Base-by-base conservation (phyloP, 37 sponge, comb jelly and placozoan genomes). In the Oopsacas minuta region DNA sequence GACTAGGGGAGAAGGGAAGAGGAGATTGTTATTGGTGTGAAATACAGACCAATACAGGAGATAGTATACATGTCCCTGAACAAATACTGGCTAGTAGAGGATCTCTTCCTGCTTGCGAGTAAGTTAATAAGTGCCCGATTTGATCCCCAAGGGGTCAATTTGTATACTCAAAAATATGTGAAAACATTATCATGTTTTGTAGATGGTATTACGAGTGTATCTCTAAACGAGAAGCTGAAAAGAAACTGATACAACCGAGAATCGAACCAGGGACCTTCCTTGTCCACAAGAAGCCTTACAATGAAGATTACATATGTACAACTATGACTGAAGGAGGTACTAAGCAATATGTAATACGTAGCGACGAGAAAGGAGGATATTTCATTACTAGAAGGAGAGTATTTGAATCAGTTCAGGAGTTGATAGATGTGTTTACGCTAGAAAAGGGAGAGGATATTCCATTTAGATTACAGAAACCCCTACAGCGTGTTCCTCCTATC, bases 301-400 rank as follows among this genome's bases (percentile, higher is more conserved):
- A 12, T 34, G 20, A 10, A 3, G 75, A 61, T 34, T 61, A 61
- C 22, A 10, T 61, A n/a, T 61, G 75, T 34, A 25, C 17, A 25
- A 12, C 22, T 3, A 25, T 61, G 28, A 61, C 75, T 32, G 75
- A 61, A 25, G 1, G 30, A 25, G 75, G 37, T 5, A 93, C 94
- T 39, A 95, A 95, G 37, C 99, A 97, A 82, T 97, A 93, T 82
- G 91, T 96, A 34, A 95, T 97, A 52, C 82, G 94, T 23, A 89
- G 90, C 37, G 53, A 87, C n/a, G 93, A 97, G 52, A 86, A 88
- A 35, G 99, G 99, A 0, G 90, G 91, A 0, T 97, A 88, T 89
- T 97, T 90, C 87, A 95, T 97, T 81, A 92, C 97, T 0, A 88
- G 91, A 25, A 85, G 97, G 20, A 91, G 93, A 42, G 87, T 92